Conservation (phyloP, 2,113 vertebrate species). For the Nematolebias whitei region DNA sequence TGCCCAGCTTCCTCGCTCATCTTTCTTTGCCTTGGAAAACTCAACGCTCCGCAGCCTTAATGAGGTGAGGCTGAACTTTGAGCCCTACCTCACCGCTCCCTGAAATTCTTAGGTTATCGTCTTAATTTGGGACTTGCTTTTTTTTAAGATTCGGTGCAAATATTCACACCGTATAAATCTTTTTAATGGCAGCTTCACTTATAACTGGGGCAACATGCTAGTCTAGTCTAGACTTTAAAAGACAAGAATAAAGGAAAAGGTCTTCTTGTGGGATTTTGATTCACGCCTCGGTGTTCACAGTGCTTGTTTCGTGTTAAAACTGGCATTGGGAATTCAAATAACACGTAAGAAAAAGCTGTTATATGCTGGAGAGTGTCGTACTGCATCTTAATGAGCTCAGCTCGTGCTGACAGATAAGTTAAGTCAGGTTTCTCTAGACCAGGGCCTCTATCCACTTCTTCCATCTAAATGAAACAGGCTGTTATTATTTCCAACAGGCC, state of each 20-base stretch:
- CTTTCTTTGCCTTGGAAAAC: slow-evolving; percentile 43
- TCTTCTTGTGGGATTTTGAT: slow-evolving; percentile 45
- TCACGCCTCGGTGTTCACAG: slow-evolving; percentile 56
- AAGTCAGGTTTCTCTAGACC: slow-evolving; percentile 50
- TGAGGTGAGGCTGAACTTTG: slow-evolving; percentile 46
- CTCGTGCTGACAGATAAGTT: slow-evolving; percentile 72
- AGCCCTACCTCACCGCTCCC: slow-evolving; percentile 42
- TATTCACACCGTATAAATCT: slow-evolving; percentile 61
- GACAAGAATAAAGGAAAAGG: slow-evolving; percentile 4
- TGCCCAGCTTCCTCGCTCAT: slow-evolving; percentile 60
- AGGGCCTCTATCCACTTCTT: slow-evolving; percentile 47
- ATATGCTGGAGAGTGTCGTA: slow-evolving; percentile 55
- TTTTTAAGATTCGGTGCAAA: slow-evolving; percentile 42
- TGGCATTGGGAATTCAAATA: slow-evolving; percentile 71
- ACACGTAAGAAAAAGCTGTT: slow-evolving; percentile 59
- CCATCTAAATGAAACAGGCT: slow-evolving; percentile 60
- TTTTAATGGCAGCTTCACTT: slow-evolving; percentile 41
- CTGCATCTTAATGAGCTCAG: slow-evolving; percentile 61
- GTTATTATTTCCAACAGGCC: slow-evolving; percentile 70
- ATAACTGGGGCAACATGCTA: slow-evolving; percentile 29
- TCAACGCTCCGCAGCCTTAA: slow-evolving; percentile 21
- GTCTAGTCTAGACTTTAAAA: no score
- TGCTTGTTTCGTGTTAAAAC: slow-evolving; percentile 54
- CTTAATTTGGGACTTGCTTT: slow-evolving; percentile 35
- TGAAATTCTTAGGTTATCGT: slow-evolving; percentile 54